phyloP scores from a whole-genome alignment of 2,888 invertebrate genomes.

The Ochropleura leucogaster region DNA sequence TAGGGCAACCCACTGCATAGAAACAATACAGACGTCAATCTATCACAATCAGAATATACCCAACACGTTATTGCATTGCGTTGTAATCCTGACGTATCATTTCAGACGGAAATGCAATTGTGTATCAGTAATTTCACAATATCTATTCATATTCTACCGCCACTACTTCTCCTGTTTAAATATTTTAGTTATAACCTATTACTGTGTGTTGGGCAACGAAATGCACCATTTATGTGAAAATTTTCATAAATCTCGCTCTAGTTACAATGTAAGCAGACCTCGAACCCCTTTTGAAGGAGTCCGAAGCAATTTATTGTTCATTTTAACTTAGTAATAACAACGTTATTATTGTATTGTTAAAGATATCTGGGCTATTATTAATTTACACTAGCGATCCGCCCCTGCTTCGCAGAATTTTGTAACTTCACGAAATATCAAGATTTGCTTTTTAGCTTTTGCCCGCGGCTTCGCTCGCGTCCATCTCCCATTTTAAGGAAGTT shows the following conservation, averaged over 20 bases:
- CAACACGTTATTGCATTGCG: slow-evolving; percentile 15
- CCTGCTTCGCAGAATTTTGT: neutral
- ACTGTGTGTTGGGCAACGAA: slow-evolving; percentile 6
- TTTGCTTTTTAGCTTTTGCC: neutral
- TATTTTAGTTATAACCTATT: neutral
- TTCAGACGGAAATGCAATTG: neutral
- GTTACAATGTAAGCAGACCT: slow-evolving; percentile 44
- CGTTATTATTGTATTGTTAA: slow-evolving; percentile 4
- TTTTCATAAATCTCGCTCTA: slow-evolving; percentile 10
- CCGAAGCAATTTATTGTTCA: slow-evolving; percentile 48
- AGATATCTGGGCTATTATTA: neutral
- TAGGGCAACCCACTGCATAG: neutral
- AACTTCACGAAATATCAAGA: neutral
- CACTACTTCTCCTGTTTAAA: neutral
- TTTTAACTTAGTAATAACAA: slow-evolving; percentile 48
- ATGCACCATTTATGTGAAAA: slow-evolving; percentile 9
- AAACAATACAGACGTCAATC: neutral
- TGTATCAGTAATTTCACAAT: neutral
- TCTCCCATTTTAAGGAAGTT: no score
- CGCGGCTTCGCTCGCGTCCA: no score
- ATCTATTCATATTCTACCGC: neutral
- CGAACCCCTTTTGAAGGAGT: slow-evolving; percentile 4
- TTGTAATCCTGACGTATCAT: slow-evolving; percentile 16
- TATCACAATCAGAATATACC: neutral
- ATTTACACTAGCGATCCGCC: neutral